Evolutionary conservation across 2,888 invertebrate species (phyloP), one percentile per base, ranked within the genome.

Genomic region (Thymelicus sylvestris): DNA sequence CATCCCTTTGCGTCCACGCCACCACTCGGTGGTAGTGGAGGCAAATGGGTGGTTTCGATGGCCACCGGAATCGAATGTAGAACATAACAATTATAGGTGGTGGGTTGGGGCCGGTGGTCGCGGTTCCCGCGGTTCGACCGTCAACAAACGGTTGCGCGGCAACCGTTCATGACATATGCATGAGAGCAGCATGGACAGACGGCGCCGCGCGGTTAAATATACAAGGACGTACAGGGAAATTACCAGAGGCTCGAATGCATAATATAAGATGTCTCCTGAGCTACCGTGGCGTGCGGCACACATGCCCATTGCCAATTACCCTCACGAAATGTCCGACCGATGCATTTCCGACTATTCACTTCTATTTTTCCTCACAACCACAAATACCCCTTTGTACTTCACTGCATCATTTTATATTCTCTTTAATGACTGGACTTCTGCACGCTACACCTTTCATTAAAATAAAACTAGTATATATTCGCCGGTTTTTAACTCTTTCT

Each of bases 151-250:
- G 93, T 93, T 87, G 92, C 93, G 74, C 81, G 85, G 93, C 93
- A 93, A 93, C 93, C 85, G 88, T 90, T 93, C 93, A 93, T 93
- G 92, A 93, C 92, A 92, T 92, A 93, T 93, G 93, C 92, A 93
- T 93, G 92, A 92, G 89, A 90, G 86, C 82, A 86, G 86, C 86
- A 82, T 83, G 83, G 87, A 82, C 89, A 83, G 70, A 84, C 82
- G 85, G 84, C 84, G 81, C 81, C 87, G 19, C 19, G 19, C 19
- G 86, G 87, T 91, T 90, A 88, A 92, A 92, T 92, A 91, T 92
- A 91, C 91, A 91, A 91, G 89, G 87, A 90, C 88, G 84, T 84
- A 84, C 87, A 85, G 85, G 88, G 86, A 89, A 91, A 91, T 91
- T 92, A 92, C 89, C 84, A 84, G 83, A 88, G 87, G 89, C 83